phyloP scores from a whole-genome alignment of 2,888 invertebrate genomes.

The Volucella bombylans region DNA sequence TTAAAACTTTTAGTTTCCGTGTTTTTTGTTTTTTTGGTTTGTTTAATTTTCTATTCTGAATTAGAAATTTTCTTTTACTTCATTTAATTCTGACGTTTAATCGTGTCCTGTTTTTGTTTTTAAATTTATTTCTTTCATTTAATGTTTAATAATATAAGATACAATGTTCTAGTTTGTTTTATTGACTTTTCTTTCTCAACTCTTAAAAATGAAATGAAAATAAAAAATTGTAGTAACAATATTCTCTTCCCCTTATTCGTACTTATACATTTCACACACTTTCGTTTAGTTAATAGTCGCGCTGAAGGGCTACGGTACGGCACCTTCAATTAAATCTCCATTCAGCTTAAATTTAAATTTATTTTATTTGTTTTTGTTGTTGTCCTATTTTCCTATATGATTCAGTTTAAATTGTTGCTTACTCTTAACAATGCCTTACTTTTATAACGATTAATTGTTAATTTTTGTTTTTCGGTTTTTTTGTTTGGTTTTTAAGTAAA shows the following conservation, averaged over 20 bases:
- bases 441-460: slow-evolving; percentile 52
- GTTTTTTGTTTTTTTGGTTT: slow-evolving; percentile 34
- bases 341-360: slow-evolving; percentile 52
- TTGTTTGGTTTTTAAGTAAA: slow-evolving; percentile 49
- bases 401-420: slow-evolving; percentile 45
- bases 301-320: slow-evolving; percentile 41
- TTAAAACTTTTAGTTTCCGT: slow-evolving; percentile 63
- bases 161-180: slow-evolving; percentile 60
- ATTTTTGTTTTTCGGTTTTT: background rate
- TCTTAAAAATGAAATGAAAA: slow-evolving; percentile 61
- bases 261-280: slow-evolving; percentile 23
- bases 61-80: slow-evolving; percentile 56
- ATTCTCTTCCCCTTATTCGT: slow-evolving; percentile 28
- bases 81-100: slow-evolving; percentile 52
- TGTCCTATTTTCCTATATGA: slow-evolving; percentile 52
- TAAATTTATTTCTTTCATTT: no score
- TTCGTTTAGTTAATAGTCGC: slow-evolving; percentile 56
- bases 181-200: slow-evolving; percentile 50
- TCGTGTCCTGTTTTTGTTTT: slow-evolving; percentile 38
- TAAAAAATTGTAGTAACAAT: slow-evolving; percentile 61
- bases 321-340: slow-evolving; percentile 22
- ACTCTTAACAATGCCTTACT: slow-evolving; percentile 58
- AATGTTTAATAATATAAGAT: slow-evolving; percentile 41
- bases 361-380: background rate
- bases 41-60: slow-evolving; percentile 38